These are phyloP conservation scores for Ephestia elutella DNA, from an alignment of 1,140 invertebrate species.

Conservation along the genomic window DNA sequence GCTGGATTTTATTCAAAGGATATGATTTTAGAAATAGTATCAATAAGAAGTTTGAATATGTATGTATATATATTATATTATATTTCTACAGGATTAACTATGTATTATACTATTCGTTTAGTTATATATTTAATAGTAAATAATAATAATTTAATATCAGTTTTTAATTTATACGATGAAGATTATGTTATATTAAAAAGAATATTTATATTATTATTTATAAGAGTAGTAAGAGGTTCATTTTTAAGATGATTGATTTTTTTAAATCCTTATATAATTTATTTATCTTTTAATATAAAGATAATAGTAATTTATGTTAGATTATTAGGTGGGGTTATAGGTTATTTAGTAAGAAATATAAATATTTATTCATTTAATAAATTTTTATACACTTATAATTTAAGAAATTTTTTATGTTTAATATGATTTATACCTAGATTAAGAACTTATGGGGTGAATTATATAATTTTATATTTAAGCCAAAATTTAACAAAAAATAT, in stretches of 20 bases:
- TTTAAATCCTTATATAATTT: constrained; percentile 67
- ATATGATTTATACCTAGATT: constrained; percentile 69
- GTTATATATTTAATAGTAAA: too few relatives aligned
- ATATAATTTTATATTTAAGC: constrained; percentile 34
- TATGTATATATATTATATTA: constrained; percentile 72
- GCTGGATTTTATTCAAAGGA: constrained; percentile 80
- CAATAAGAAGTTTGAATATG: constrained; percentile 68
- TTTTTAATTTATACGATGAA: constrained; percentile 66
- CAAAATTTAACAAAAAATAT: constrained; percentile 46
- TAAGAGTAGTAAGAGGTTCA: constrained; percentile 65
- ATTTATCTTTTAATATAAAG: constrained; percentile 65
- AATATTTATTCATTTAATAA: too few relatives aligned
- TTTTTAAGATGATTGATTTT: constrained; percentile 68
- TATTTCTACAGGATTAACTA: too few relatives aligned
- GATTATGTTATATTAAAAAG: constrained; percentile 65
- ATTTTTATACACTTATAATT: too few relatives aligned
- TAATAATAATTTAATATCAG: constrained; percentile 50
- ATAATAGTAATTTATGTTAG: constrained; percentile 61
- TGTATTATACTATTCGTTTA: too few relatives aligned
- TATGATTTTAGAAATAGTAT: constrained; percentile 76
- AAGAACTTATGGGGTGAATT: constrained; percentile 44
- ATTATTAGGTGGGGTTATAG: constrained; percentile 49
- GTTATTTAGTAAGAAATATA: constrained; percentile 58
- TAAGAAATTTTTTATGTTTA: constrained; percentile 40
- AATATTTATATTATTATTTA: constrained; percentile 71